Evolutionary conservation across 2,888 invertebrate species (phyloP).

Genomic region (Rhorus exstirpatorius): DNA sequence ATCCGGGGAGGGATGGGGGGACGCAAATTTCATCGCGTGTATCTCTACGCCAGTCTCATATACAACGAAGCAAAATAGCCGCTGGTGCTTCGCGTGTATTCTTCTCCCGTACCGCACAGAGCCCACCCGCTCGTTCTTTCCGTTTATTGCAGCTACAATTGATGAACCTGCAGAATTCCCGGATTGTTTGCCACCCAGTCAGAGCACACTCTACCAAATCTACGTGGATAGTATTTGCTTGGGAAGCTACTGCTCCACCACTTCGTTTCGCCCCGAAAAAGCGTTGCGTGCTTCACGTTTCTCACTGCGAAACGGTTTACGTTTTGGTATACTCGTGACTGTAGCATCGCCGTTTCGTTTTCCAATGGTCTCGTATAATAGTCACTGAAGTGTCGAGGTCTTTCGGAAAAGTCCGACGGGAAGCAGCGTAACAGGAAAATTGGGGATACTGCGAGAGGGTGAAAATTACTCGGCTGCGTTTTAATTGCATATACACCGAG

Average conservation of each 20-base stretch:
- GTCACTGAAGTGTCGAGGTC: constrained; percentile 57
- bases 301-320: constrained; percentile 58
- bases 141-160: constrained; percentile 78
- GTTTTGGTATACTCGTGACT: constrained; percentile 47
- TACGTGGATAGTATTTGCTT: constrained; percentile 1
- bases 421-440: neutral
- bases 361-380: constrained; percentile 58
- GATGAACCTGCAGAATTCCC: constrained; percentile 70
- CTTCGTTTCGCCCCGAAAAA: constrained; percentile 59
- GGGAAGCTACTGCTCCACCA: constrained; percentile 4
- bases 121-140: constrained; percentile 71
- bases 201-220: constrained; percentile 18
- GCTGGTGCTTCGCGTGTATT: constrained; percentile 75
- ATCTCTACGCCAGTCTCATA: constrained; percentile 69
- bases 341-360: constrained; percentile 50
- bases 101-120: constrained; percentile 58
- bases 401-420: constrained; percentile 47
- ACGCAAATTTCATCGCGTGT: constrained; percentile 72
- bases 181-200: constrained; percentile 43
- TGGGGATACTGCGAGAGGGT: constrained; percentile 30
- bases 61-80: constrained; percentile 76
- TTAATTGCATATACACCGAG: constrained; percentile 24
- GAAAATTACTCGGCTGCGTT: constrained; percentile 51
- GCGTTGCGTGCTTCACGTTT: constrained; percentile 62
- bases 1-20: constrained; percentile 71